Evolutionary conservation across 2,113 vertebrate species (phyloP), one percentile per base, ranked within the genome.

Genomic region (Chaetops frenatus): DNA sequence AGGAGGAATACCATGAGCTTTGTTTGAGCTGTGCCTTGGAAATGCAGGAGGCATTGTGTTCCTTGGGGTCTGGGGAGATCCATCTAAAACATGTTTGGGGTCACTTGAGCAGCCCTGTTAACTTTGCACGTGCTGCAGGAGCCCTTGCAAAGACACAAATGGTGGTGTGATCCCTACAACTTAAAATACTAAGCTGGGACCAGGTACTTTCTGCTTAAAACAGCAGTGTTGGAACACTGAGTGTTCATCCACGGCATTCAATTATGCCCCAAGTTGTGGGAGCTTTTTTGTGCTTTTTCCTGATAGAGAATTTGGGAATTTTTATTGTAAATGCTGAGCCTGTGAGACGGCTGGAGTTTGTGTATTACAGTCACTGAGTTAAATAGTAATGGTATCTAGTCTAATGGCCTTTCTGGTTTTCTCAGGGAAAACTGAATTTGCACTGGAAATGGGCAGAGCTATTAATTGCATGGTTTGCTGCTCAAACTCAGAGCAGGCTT

Each of bases 161-260:
- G 24, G 13, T 21, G 35, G 14, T 13, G 4, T 29, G 31, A 53
- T 79, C 16, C 9, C 20, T 38, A 11, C 16, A 29, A 17, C 51
- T 74, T 82, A 5, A 35, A 78, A 54, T 8, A 24, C n/a, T 57
- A 5, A 29, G 8, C 4, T 47, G 15, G 11, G 13, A 3, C 85
- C 42, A 36, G 31, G 71, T 15, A 6, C 9, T 50, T 67, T 80
- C 42, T 71, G 28, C 44, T 64, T 45, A 72, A 67, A 86, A 47
- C 27, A 40, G 8, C 4, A 45, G n/a, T n/a, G 24, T 74, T 80
- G 58, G 53, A 57, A 31, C 6, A 27, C 21, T 0, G 0, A 81
- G 16, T 2, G 2, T 56, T 62, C 72, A 10, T 76, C 25, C 48
- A 51, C 0, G 1, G 6, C 11, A 16, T 48, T 78, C 12, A 31